Base-by-base conservation (phyloP, 1,140 invertebrate species). In the Globodera ellingtonae region DNA sequence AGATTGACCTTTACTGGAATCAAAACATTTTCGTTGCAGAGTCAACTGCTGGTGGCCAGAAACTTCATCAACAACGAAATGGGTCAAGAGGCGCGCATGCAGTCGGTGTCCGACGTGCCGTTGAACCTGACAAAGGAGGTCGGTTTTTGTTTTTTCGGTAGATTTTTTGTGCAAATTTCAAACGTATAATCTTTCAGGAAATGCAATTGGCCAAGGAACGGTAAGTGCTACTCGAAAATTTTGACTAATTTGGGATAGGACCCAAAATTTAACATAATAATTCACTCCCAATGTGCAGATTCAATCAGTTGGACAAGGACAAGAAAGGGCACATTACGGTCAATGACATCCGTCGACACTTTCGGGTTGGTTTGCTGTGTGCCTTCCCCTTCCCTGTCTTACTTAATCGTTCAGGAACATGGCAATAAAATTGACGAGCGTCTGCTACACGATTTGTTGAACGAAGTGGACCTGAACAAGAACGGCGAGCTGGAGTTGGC, bases 401-500 rank as follows among this genome's bases (percentile, higher is more conserved):
- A 35, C 35, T 35, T 35, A 35, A 35, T 35, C 35, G 35, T 35
- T 35, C 35, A 96, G 95, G 93, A 93, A 90, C 93, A 93, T 89
- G 95, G 95, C 85, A 95, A 97, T 90, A 92, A 95, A 85, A 93
- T 98, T 80, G 93, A 94, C 79, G 96, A 97, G 75, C 94, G 97
- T 90, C 94, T 97, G 91, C 92, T 99, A 85, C 97, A 98, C 91
- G 95, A 98, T 90, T 96, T 99, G 89, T 92, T 99, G 80, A 93
- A 92, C 90, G 97, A 99, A 92, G 97, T 98, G 89, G 97, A 99
- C 92, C 94, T 97, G 87, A 98, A 98, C 91, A 96, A 96, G 93
- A 99, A 99, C 91, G 97, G 97, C 87, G 95, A 98, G 92, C 95
- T 99, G 88, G 97, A 99, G 91, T 92, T 98, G 88, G 95, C 97